These are phyloP conservation scores for Conchocele bisecta DNA, from an alignment of 2,888 invertebrate genomes.

Conservation along the genomic window DNA sequence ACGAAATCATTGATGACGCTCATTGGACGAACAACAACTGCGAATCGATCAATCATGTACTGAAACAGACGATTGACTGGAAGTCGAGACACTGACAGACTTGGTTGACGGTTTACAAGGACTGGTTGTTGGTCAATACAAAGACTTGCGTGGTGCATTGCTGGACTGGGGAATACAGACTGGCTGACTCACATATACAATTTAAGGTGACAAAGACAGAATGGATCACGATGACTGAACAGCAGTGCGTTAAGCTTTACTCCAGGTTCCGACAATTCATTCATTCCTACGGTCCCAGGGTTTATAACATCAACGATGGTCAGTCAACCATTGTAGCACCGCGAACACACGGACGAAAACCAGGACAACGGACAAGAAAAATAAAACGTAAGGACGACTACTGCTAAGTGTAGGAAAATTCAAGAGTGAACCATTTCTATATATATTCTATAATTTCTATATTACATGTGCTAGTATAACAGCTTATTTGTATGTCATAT, in stretches of 20 bases:
- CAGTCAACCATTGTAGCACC: slow-evolving; percentile 25
- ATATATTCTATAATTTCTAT: too few species aligned
- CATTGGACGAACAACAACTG: slow-evolving; percentile 56
- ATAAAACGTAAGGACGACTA: too few species aligned
- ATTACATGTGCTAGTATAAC: too few species aligned
- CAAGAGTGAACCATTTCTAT: too few species aligned
- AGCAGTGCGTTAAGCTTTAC: not conserved
- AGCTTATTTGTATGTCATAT: too few species aligned
- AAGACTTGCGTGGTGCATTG: slow-evolving; percentile 15
- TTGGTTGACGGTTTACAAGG: slow-evolving; percentile 5
- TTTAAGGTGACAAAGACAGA: slow-evolving; percentile 5
- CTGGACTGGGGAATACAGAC: slow-evolving; percentile 6
- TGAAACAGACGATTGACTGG: slow-evolving; percentile 38
- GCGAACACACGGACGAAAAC: slow-evolving; percentile 26
- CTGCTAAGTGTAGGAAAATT: too few species aligned
- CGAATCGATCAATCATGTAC: slow-evolving; percentile 40
- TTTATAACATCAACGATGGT: too few species aligned
- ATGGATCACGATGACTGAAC: slow-evolving; percentile 25
- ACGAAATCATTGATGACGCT: not conserved
- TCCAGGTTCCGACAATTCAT: not conserved
- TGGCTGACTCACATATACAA: not conserved
- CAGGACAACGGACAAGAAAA: slow-evolving; percentile 22
- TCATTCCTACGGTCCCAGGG: too few species aligned
- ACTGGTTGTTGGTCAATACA: slow-evolving; percentile 11
- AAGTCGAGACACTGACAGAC: slow-evolving; percentile 5